Conservation (phyloP, 2,888 invertebrate genomes). For the Chirona hameri region DNA sequence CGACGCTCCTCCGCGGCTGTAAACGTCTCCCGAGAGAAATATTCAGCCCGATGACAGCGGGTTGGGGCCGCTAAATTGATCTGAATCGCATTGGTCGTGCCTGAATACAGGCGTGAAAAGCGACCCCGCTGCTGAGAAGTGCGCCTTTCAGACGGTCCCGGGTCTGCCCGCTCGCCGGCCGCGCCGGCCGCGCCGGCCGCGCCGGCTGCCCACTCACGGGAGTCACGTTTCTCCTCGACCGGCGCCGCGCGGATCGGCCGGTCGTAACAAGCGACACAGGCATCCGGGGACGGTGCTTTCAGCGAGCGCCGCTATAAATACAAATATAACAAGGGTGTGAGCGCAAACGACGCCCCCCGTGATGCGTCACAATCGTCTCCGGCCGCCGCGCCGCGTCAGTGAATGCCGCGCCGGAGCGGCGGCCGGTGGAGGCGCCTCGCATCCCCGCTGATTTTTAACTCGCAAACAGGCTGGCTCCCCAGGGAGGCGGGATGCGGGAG, state of each 20-base stretch:
- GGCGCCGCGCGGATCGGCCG: not conserved
- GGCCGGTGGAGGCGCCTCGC: too few species aligned
- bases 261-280: not conserved
- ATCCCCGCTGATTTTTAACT: conserved; percentile 1
- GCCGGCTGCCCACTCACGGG: not conserved
- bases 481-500: not conserved
- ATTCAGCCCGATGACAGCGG: not conserved
- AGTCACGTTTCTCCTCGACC: not conserved
- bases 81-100: not conserved
- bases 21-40: not conserved
- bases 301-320: not conserved
- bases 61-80: not conserved
- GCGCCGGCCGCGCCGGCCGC: too few species aligned
- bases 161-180: not conserved
- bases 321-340: conserved; percentile 27
- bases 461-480: not conserved
- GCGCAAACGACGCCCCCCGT: not conserved
- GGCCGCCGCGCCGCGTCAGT: not conserved
- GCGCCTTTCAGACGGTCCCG: not conserved
- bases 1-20: not conserved
- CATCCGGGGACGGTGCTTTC: not conserved
- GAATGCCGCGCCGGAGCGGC: not conserved
- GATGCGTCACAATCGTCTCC: not conserved
- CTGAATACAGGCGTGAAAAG: conserved; percentile 5
- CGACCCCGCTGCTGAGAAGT: not conserved